Evolutionary conservation across 2,113 vertebrate species (phyloP), one percentile per base, ranked within the genome.

Genomic region (Anser brachyrhynchus): DNA sequence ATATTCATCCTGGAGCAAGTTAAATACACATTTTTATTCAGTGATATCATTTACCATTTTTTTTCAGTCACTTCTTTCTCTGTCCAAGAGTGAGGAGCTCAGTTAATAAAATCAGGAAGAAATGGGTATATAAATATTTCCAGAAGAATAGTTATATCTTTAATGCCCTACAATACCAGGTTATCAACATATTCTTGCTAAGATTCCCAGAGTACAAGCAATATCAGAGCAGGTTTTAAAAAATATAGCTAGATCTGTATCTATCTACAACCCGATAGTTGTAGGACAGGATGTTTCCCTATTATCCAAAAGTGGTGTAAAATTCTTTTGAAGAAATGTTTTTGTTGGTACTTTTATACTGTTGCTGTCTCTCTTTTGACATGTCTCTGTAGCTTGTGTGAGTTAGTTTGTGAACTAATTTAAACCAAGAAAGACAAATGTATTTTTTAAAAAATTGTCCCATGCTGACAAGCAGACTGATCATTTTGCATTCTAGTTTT

Each of bases 281-380:
- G 79, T 87, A 93, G 65, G 89, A 86, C 76, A 94, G 73, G 49
- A 92, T 94, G 77, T 83, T 95, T 95, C 51, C n/a, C 51, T 93
- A 86, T 96, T 94, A 96, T 89, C 71, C 66, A 75, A 93, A 96
- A 92, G 43, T 52, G 29, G 89, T 93, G 73, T 92, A 93, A 96
- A 94, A 91, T 90, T 96, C 81, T 96, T 97, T 94, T 96, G 94
- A 97, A 96, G 92, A 95, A 92, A 86, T 94, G 77, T 96, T 95
- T 95, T 95, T 88, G 41, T 94, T 92, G 72, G 80, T 58, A 94
- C 25, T 70, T 90, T 95, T 70, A 74, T 92, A 67, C 35, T 10
- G 33, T 71, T 97, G 52, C 86, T 96, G 74, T 94, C 89, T 95
- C 43, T 33, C n/a, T 94, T 91, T 65, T 92, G 93, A 95, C 92